phyloP scores from a whole-genome alignment of 2,888 invertebrate species.

The Drepana falcataria region DNA sequence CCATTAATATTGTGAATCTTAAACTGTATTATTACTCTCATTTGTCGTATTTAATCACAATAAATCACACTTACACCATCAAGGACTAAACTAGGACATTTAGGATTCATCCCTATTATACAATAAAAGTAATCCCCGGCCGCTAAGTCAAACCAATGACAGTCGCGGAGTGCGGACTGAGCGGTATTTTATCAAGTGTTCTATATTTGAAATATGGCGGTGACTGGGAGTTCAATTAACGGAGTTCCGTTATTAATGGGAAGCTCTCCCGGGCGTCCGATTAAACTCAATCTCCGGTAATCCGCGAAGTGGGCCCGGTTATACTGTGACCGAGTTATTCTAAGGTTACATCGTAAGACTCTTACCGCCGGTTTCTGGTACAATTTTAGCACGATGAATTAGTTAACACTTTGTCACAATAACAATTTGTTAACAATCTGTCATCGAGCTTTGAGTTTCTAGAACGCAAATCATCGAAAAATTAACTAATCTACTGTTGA shows the following conservation, averaged over 20 bases:
- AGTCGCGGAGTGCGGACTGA: slow-evolving; percentile 11
- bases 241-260: slow-evolving; percentile 69
- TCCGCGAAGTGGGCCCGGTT: slow-evolving; percentile 50
- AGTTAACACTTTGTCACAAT: too few relatives aligned
- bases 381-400: too few relatives aligned
- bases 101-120: not conserved
- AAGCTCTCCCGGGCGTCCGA: slow-evolving; percentile 61
- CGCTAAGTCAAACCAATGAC: not conserved
- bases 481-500: too few relatives aligned
- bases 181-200: slow-evolving; percentile 37
- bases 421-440: too few relatives aligned
- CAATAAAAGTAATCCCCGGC: not conserved
- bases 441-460: too few relatives aligned
- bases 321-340: slow-evolving; percentile 14
- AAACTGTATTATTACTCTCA: too few relatives aligned
- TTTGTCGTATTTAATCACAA: too few relatives aligned
- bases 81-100: too few relatives aligned
- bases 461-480: too few relatives aligned
- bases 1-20: too few relatives aligned
- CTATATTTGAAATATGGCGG: slow-evolving; percentile 66
- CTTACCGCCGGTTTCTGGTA: too few relatives aligned
- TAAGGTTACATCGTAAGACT: slow-evolving; percentile 18
- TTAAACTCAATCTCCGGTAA: slow-evolving; percentile 74
- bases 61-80: too few relatives aligned
- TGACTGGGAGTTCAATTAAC: slow-evolving; percentile 69